Conservation (phyloP, 2,888 invertebrate species). For the Cinara cedri region DNA sequence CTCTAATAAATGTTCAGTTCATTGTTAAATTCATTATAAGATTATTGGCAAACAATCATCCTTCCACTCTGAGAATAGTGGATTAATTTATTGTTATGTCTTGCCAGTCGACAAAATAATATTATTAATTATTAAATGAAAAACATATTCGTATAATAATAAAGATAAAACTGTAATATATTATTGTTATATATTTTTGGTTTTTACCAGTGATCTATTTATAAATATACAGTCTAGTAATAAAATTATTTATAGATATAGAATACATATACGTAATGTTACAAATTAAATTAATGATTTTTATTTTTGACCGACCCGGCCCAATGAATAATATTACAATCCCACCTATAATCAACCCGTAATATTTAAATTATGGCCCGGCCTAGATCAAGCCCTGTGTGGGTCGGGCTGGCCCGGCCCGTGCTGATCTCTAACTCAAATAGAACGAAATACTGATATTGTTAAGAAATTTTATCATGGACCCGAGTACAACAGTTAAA, state of each 20-base stretch:
- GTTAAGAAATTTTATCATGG: too few relatives aligned
- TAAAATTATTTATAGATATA: conserved; percentile 11
- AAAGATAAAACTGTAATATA: neutral
- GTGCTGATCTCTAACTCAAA: too few relatives aligned
- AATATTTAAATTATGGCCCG: too few relatives aligned
- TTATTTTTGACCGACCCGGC: conserved; percentile 15
- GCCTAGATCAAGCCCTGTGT: too few relatives aligned
- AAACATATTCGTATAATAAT: conserved; percentile 1
- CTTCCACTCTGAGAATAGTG: neutral
- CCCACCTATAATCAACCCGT: conserved; percentile 1
- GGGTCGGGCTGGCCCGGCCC: too few relatives aligned
- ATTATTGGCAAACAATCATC: neutral
- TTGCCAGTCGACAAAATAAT: too few relatives aligned
- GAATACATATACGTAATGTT: neutral
- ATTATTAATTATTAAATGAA: neutral
- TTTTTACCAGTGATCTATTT: conserved; percentile 10
- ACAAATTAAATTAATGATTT: conserved; percentile 4
- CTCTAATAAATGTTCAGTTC: neutral
- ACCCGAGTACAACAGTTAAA: too few relatives aligned
- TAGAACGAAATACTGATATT: too few relatives aligned
- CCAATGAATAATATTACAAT: conserved; percentile 20
- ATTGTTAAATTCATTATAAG: neutral
- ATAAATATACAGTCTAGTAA: conserved; percentile 7
- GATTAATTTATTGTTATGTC: too few relatives aligned
- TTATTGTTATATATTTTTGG: too few relatives aligned